Percentiles rank a stretch among this genome's conserved stretches.
Evolutionary conservation across 2,888 invertebrate species (phyloP).

Genomic region (Morpho helenor): DNA sequence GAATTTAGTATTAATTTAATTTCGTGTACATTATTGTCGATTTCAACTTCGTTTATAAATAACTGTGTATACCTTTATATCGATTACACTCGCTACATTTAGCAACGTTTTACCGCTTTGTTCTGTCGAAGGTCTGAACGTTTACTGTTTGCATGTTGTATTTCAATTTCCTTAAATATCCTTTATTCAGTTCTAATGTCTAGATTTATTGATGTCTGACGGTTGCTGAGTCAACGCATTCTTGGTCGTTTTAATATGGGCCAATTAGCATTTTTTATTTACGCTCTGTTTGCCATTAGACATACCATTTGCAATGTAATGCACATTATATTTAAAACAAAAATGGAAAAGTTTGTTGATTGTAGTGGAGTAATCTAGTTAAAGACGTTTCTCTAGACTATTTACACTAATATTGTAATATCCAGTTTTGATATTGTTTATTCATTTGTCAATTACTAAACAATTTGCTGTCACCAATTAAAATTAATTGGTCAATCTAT

Average conservation of each 20-base stretch:
- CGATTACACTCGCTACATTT: not conserved
- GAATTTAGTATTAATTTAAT: not conserved
- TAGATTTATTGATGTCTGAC: slow-evolving; percentile 6
- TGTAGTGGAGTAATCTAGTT: too few species aligned
- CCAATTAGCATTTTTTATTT: slow-evolving; percentile 47
- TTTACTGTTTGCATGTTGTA: slow-evolving; percentile 16
- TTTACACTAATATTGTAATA: too few species aligned
- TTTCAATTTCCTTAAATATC: slow-evolving; percentile 5
- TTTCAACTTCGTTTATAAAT: slow-evolving; percentile 1
- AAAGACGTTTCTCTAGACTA: too few species aligned
- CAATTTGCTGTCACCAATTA: too few species aligned
- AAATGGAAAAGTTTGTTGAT: not conserved
- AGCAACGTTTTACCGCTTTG: slow-evolving; percentile 4
- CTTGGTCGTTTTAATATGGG: slow-evolving; percentile 29
- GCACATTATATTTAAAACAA: not conserved
- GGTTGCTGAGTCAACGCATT: slow-evolving; percentile 16
- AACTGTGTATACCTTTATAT: not conserved
- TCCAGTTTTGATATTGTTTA: too few species aligned
- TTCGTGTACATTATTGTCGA: slow-evolving; percentile 17
- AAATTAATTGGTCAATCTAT: too few species aligned
- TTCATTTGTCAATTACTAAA: too few species aligned
- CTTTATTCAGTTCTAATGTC: slow-evolving; percentile 6
- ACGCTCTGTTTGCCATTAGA: slow-evolving; percentile 36
- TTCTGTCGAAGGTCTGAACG: slow-evolving; percentile 4
- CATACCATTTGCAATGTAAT: not conserved